Conservation (phyloP, 1,140 invertebrate species). For the Hetaerina americana region DNA sequence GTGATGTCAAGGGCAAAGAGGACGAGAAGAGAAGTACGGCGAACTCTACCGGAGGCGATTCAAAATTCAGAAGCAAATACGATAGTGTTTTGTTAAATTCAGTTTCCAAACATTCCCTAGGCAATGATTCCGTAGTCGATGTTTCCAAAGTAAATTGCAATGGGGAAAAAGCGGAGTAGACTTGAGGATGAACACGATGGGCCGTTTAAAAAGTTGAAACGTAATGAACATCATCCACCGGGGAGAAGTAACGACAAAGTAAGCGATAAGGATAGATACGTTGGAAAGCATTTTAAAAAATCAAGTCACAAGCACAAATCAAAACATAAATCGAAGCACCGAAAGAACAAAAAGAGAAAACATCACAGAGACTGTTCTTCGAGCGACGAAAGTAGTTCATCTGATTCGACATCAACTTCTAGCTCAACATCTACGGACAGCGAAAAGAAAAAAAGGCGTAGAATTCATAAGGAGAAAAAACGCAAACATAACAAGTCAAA, state of each 20-base stretch:
- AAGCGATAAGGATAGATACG: no score
- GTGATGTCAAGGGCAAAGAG: background rate
- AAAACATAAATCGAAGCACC: slow-evolving; percentile 21
- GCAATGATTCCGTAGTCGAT: no score
- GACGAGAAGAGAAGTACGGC: background rate
- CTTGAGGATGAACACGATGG: no score
- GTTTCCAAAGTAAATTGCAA: no score
- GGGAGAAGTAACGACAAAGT: no score
- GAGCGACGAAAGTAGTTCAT: no score
- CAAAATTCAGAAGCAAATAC: background rate
- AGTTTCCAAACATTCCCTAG: background rate
- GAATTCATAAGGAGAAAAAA: background rate
- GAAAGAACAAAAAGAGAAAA: background rate
- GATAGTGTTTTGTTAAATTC: background rate
- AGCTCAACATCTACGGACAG: background rate
- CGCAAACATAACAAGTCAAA: background rate
- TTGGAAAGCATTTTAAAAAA: slow-evolving; percentile 18
- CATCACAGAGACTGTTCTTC: no score
- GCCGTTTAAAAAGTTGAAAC: no score
- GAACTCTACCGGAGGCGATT: background rate
- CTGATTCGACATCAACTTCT: background rate
- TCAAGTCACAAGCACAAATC: slow-evolving; percentile 18
- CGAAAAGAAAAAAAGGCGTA: background rate
- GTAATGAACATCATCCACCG: no score
- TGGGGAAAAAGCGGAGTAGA: no score